Conservation (phyloP, 30 jellyfish, hydroid and myxozoan species). For the Aurelia aurita region DNA sequence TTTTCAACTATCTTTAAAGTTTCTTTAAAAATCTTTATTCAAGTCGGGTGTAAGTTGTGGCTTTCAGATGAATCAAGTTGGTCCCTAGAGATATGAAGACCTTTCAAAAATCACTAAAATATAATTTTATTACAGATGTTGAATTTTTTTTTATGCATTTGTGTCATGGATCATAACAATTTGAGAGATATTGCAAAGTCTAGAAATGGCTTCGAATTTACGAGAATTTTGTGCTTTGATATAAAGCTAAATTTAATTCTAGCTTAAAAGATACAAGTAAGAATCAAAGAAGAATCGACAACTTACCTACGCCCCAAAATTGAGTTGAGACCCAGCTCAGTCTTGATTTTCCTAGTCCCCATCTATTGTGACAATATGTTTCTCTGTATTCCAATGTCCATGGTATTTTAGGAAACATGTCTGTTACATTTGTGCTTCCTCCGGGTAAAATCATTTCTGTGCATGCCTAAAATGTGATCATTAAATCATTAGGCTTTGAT, state of each 20-base stretch:
- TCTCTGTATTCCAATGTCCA: constrained; percentile 85
- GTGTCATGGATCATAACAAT: too few relatives aligned
- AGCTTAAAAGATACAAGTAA: neutral
- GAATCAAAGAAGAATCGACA: neutral
- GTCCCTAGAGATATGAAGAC: too few relatives aligned
- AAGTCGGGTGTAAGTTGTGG: too few relatives aligned
- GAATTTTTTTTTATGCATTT: too few relatives aligned
- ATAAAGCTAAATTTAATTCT: neutral
- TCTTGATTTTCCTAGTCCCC: constrained; percentile 89
- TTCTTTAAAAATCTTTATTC: too few relatives aligned
- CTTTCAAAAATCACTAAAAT: too few relatives aligned
- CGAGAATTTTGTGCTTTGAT: neutral
- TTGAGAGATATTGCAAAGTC: too few relatives aligned
- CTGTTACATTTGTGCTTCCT: constrained; percentile 93
- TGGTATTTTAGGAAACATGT: constrained; percentile 90
- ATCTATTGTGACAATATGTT: constrained; percentile 62
- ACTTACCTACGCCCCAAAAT: constrained; percentile 80
- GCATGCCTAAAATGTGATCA: constrained; percentile 78
- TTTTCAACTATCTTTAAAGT: too few relatives aligned
- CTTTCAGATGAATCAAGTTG: too few relatives aligned
- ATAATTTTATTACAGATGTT: too few relatives aligned
- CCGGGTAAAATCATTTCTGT: constrained; percentile 99
- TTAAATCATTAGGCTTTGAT: neutral
- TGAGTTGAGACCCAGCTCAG: constrained; percentile 83
- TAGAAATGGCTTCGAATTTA: too few relatives aligned